Evolutionary conservation across 2,888 invertebrate species (phyloP).

Genomic region (Panopea generosa): DNA sequence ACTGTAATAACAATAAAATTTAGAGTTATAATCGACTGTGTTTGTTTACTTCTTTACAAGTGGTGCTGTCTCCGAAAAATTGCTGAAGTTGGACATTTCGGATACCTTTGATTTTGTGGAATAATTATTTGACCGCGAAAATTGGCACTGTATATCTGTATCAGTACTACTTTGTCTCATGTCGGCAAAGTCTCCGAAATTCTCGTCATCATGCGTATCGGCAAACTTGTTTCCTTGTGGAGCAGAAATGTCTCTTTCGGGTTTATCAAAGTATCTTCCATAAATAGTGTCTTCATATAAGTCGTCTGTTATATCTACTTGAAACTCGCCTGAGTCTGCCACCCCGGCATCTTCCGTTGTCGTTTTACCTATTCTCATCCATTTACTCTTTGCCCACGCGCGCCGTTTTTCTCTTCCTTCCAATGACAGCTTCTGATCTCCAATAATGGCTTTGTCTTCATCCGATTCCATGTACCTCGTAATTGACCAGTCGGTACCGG

Average conservation of each 20-base stretch:
- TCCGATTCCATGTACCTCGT: not conserved
- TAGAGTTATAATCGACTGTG: no score
- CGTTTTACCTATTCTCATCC: conserved; percentile 40
- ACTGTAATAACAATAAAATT: no score
- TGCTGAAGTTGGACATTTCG: conserved; percentile 31
- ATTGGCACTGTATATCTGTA: not conserved
- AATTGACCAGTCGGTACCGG: no score
- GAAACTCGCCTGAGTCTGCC: no score
- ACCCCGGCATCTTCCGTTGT: no score
- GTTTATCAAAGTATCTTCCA: no score
- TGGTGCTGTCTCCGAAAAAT: conserved; percentile 43
- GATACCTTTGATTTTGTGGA: conserved; percentile 40
- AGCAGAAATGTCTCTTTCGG: no score
- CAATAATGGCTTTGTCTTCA: not conserved
- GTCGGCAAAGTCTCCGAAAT: not conserved
- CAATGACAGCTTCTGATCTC: not conserved
- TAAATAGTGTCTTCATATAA: no score
- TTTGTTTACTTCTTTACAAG: conserved; percentile 8
- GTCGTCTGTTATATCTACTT: no score
- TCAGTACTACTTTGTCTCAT: not conserved
- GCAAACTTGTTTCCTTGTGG: no score
- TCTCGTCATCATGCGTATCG: no score
- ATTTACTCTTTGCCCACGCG: conserved; percentile 49
- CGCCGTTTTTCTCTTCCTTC: conserved; percentile 13
- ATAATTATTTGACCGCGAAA: conserved; percentile 9